Conservation (phyloP, 2,888 invertebrate genomes). For the Lamellibrachia satsuma region DNA sequence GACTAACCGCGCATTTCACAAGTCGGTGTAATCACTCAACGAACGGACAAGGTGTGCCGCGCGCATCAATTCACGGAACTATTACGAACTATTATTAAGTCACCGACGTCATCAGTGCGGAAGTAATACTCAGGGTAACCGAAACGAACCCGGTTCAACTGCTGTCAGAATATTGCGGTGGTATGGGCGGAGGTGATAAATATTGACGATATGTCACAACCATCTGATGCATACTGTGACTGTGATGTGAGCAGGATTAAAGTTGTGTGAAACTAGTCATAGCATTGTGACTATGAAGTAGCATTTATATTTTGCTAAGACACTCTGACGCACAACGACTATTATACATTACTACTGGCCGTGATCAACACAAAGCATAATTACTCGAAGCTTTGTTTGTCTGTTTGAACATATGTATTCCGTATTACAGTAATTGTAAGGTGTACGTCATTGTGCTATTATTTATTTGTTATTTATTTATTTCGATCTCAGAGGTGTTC, state of each 20-base stretch:
- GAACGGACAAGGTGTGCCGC: neutral
- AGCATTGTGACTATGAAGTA: neutral
- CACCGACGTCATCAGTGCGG: neutral
- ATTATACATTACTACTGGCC: neutral
- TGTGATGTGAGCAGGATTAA: neutral
- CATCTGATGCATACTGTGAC: neutral
- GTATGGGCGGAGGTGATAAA: neutral
- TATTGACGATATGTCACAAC: neutral
- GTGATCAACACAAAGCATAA: neutral
- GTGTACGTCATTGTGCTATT: neutral
- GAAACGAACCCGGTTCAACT: neutral
- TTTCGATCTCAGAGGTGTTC: neutral
- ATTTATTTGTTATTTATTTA: slow-evolving; percentile 5
- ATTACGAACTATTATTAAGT: neutral
- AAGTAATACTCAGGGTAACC: neutral
- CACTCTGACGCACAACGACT: neutral
- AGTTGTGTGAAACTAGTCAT: neutral
- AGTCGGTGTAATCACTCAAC: neutral
- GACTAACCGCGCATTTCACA: neutral
- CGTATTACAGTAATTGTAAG: neutral
- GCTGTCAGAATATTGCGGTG: neutral
- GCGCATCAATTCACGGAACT: neutral
- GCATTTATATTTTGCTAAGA: neutral
- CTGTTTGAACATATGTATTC: neutral
- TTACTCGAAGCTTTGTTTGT: neutral